Conservation (phyloP, 2,888 invertebrate genomes). For the Agrilus mali region DNA sequence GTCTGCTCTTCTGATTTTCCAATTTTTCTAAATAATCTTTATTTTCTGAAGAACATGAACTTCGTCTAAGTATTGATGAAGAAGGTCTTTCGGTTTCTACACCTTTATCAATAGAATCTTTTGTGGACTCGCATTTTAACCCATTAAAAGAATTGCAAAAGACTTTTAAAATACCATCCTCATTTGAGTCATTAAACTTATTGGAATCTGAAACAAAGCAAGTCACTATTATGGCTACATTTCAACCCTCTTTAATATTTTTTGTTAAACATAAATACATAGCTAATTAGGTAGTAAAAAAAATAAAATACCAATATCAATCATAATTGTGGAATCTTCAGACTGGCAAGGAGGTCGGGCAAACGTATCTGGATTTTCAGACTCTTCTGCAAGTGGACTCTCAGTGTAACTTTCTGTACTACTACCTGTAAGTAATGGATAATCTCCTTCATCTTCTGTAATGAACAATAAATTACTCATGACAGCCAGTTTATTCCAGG, state of each 20-base stretch:
- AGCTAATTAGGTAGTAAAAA: no score
- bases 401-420: constrained; percentile 24
- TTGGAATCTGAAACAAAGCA: no score
- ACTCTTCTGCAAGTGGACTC: constrained; percentile 20
- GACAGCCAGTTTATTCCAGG: no score
- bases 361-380: constrained; percentile 10
- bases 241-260: no score
- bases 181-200: no score
- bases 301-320: not conserved
- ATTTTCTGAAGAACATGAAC: constrained; percentile 5
- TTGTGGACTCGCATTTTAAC: no score
- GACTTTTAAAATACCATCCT: no score
- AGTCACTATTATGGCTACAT: no score
- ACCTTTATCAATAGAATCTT: no score
- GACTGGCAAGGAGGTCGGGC: not conserved
- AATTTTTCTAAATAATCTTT: constrained; percentile 6
- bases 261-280: no score
- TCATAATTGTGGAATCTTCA: not conserved
- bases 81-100: not conserved
- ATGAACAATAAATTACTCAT: no score
- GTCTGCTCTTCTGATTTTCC: constrained; percentile 4
- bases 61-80: constrained; percentile 10
- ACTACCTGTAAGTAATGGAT: constrained; percentile 22
- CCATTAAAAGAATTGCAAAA: no score
- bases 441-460: constrained; percentile 15